Conservation (phyloP, 2,888 invertebrate species). For the Rotaria macrura region DNA sequence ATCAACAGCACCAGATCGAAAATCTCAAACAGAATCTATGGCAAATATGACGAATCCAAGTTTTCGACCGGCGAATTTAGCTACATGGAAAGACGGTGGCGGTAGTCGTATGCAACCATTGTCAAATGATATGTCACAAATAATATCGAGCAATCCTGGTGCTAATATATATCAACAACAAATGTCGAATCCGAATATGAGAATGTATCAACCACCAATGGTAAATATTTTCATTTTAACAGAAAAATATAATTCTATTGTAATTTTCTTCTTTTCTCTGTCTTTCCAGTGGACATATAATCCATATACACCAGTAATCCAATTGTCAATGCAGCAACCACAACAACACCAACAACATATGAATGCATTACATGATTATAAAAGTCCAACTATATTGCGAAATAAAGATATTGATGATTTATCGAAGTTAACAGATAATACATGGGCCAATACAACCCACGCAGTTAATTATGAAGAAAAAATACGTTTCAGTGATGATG, state of each 20-base stretch:
- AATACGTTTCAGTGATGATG: slow-evolving; percentile 7
- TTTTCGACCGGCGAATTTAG: background rate
- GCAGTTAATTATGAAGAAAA: background rate
- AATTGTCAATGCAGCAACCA: background rate
- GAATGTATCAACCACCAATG: slow-evolving; percentile 17
- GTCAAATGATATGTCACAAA: background rate
- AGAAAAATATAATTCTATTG: too few relatives aligned
- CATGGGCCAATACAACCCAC: slow-evolving; percentile 6
- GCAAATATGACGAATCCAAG: background rate
- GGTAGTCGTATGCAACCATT: background rate
- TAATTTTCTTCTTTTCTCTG: background rate
- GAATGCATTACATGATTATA: background rate
- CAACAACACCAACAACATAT: background rate
- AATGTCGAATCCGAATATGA: background rate
- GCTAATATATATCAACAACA: background rate
- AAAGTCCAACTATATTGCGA: background rate
- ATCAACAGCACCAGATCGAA: background rate
- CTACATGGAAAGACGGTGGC: background rate
- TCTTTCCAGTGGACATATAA: background rate
- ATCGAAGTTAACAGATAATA: slow-evolving; percentile 13
- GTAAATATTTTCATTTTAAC: background rate
- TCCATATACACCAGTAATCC: background rate
- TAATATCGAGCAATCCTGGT: background rate
- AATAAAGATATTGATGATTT: slow-evolving; percentile 4
- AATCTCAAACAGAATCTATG: background rate